These are phyloP conservation scores for Plebejus argus DNA, from an alignment of 2,888 invertebrate species.

Conservation along the genomic window DNA sequence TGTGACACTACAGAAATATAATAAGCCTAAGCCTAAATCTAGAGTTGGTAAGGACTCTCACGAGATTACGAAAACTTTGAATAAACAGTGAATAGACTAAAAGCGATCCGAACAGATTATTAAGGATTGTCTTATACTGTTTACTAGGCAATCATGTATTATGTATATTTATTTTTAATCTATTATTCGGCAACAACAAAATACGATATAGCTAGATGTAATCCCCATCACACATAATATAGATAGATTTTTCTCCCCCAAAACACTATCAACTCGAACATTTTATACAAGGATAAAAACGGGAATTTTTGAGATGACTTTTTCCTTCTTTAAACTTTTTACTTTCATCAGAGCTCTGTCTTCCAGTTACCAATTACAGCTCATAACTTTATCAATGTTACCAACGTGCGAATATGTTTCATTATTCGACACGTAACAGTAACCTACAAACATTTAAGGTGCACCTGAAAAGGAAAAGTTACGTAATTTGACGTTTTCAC, in stretches of 20 bases:
- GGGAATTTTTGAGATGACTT: too few species aligned
- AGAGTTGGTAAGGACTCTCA: neutral
- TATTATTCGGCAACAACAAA: too few species aligned
- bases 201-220: too few species aligned
- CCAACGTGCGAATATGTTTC: neutral
- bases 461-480: constrained; percentile 21
- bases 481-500: constrained; percentile 50
- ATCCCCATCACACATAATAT: too few species aligned
- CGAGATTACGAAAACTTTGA: neutral
- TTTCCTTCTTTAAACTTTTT: too few species aligned
- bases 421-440: constrained; percentile 6
- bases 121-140: neutral
- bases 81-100: neutral
- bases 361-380: too few species aligned
- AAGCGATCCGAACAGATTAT: neutral
- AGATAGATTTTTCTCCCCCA: too few species aligned
- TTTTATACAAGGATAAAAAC: too few species aligned
- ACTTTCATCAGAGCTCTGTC: too few species aligned
- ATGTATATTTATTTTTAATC: too few species aligned
- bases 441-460: constrained; percentile 7
- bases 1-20: neutral
- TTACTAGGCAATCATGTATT: too few species aligned
- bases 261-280: too few species aligned
- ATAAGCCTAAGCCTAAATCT: neutral
- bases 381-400: neutral